Evolutionary conservation across 2,113 vertebrate species (phyloP).

Genomic region (Hemibagrus wyckioides): DNA sequence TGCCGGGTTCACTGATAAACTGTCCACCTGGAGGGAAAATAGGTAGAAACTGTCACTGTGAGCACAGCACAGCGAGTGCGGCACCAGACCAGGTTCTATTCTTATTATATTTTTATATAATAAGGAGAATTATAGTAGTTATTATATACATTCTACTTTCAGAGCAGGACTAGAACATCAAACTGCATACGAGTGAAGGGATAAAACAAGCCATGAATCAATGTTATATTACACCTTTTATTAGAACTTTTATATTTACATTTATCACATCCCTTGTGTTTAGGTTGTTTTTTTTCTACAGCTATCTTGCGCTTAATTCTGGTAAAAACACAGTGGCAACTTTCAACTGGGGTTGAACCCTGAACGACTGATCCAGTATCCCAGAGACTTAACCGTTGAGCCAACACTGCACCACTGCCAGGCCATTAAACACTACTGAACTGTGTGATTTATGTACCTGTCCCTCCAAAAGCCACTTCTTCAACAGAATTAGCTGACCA

Average conservation of each 20-base stretch:
- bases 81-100: not conserved
- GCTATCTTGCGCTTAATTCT: not conserved
- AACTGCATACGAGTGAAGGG: not conserved
- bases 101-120: not conserved
- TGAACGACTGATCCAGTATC: too few relatives aligned
- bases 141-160: not conserved
- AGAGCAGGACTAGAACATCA: not conserved
- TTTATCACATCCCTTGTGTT: not conserved
- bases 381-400: too few relatives aligned
- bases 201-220: not conserved
- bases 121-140: too few relatives aligned
- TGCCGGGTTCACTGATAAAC: constrained; percentile 88
- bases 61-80: too few relatives aligned
- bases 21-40: constrained; percentile 83
- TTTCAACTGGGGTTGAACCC: too few relatives aligned
- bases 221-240: not conserved
- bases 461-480: constrained; percentile 96
- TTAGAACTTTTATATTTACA: not conserved
- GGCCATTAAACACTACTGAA: not conserved
- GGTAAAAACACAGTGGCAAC: not conserved
- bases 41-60: not conserved
- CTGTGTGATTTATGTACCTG: constrained; percentile 76
- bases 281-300: not conserved
- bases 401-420: too few relatives aligned
- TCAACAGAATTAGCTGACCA: constrained; percentile 88